Evolutionary conservation across 2,888 invertebrate species (phyloP).

Genomic region (Globia sparganii): DNA sequence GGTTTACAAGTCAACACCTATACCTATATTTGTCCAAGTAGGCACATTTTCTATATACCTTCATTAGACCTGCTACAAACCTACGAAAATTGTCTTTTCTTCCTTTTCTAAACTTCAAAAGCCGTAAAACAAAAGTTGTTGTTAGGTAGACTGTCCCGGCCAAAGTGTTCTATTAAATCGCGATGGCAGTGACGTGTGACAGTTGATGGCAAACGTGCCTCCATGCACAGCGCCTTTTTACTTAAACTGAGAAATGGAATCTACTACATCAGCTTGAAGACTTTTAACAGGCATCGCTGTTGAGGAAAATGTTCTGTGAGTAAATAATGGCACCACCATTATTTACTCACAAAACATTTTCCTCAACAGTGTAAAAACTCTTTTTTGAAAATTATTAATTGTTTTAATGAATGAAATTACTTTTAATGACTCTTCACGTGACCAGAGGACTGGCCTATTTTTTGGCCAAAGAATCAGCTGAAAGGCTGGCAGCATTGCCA

Average conservation of each 20-base stretch:
- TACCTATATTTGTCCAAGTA: neutral
- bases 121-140: constrained; percentile 3
- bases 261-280: constrained; percentile 23
- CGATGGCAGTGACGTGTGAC: constrained; percentile 21
- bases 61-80: too few relatives aligned
- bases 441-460: too few relatives aligned
- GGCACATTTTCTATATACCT: neutral
- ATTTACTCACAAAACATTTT: too few relatives aligned
- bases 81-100: neutral
- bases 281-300: constrained; percentile 37
- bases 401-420: too few relatives aligned
- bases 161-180: constrained; percentile 10
- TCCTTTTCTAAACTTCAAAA: neutral
- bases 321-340: constrained; percentile 21
- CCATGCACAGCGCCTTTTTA: constrained; percentile 36
- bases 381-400: neutral
- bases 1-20: neutral
- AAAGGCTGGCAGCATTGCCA: too few relatives aligned
- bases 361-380: too few relatives aligned
- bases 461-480: too few relatives aligned
- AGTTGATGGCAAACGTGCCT: constrained; percentile 46
- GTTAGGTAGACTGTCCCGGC: neutral
- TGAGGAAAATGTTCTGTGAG: constrained; percentile 19
- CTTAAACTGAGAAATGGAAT: constrained; percentile 35
- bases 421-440: too few relatives aligned